A percentile compares a stretch with the other conserved stretches of the same genome.
Conservation (phyloP, 2,888 invertebrate species). For the Cremastobaeus sp. region DNA sequence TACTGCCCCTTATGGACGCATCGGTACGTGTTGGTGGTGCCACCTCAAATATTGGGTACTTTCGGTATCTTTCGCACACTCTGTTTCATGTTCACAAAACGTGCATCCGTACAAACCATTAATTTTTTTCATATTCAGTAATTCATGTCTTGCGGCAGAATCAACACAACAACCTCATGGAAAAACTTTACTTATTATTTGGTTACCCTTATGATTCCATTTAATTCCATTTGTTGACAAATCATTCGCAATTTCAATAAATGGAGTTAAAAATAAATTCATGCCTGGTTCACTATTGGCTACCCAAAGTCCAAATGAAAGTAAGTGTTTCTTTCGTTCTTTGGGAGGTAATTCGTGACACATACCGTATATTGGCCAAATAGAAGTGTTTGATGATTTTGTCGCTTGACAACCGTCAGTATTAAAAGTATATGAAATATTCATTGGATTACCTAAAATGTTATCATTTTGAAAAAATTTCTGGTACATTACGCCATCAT, state of each 20-base stretch:
- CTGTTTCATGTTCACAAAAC: too few species aligned
- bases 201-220: constrained; percentile 13
- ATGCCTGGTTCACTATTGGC: constrained; percentile 37
- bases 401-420: constrained; percentile 51
- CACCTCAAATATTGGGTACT: too few species aligned
- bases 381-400: constrained; percentile 26
- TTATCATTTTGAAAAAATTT: not conserved
- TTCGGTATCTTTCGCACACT: too few species aligned
- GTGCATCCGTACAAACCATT: too few species aligned
- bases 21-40: too few species aligned
- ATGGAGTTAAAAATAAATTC: constrained; percentile 41
- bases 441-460: constrained; percentile 3
- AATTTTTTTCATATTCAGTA: too few species aligned
- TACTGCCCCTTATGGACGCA: too few species aligned
- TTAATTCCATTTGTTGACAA: constrained; percentile 37
- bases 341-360: constrained; percentile 48
- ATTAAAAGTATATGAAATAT: constrained; percentile 50
- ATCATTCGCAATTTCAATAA: constrained; percentile 51
- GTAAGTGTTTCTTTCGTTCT: constrained; percentile 25
- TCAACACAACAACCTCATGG: constrained; percentile 33
- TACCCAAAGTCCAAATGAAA: constrained; percentile 36
- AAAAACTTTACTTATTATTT: constrained; percentile 36
- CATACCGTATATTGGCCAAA: constrained; percentile 53
- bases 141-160: too few species aligned
- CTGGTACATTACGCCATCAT: constrained; percentile 34